phyloP scores from a whole-genome alignment of 2,797 vertebrate species.

The Poeciliopsis gracilis region DNA sequence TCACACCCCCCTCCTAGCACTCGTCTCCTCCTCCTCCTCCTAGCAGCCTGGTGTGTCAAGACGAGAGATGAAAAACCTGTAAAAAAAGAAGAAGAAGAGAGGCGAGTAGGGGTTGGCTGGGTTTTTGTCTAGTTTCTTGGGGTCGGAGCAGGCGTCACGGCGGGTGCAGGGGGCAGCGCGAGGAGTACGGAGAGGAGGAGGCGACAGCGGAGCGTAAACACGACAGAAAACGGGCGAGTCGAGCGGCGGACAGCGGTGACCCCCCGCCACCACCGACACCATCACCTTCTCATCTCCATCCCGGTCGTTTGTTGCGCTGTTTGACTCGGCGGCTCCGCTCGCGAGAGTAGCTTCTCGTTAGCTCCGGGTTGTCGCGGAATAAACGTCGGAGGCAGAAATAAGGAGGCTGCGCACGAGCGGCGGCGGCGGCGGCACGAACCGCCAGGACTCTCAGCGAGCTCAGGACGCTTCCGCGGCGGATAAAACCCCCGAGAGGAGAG shows the following conservation, averaged over 20 bases:
- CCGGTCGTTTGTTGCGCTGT: conserved; percentile 19
- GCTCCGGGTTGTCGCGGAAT: background rate
- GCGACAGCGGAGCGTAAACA: conserved; percentile 65
- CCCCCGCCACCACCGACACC: conserved; percentile 20
- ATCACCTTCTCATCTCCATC: conserved; percentile 58
- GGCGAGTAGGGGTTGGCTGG: background rate
- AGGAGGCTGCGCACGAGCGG: conserved; percentile 10
- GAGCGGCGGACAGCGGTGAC: conserved; percentile 55
- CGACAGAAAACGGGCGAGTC: conserved; percentile 57
- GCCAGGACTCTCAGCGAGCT: conserved; percentile 23
- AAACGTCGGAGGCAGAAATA: background rate
- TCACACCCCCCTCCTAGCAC: background rate
- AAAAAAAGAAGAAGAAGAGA: background rate
- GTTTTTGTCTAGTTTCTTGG: conserved; percentile 22
- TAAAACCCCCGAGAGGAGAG: conserved; percentile 9
- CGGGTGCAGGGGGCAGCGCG: conserved; percentile 26
- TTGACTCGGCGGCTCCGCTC: background rate
- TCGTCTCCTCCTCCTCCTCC: conserved; percentile 27
- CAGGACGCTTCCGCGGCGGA: conserved; percentile 43
- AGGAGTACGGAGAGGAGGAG: conserved; percentile 48
- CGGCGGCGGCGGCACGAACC: conserved; percentile 30
- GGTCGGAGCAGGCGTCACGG: conserved; percentile 62
- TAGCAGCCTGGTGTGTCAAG: conserved; percentile 22
- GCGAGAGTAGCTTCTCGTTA: background rate
- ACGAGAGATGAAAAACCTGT: conserved; percentile 38